Conservation (phyloP, 1,140 invertebrate species). For the Cardiocondyla obscurior region DNA sequence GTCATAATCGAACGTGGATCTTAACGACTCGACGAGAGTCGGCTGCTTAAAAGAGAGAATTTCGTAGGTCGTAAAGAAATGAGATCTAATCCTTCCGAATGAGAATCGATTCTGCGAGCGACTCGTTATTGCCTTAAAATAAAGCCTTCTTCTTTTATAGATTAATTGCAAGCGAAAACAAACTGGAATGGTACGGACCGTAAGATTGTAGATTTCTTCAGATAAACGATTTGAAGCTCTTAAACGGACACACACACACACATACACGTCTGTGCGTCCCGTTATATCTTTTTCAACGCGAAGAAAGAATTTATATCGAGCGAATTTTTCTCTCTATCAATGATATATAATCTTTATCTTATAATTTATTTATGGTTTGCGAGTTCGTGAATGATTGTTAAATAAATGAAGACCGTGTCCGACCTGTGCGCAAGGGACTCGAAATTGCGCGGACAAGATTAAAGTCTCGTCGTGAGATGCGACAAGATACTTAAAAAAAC, state of each 20-base stretch:
- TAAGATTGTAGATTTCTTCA: not conserved
- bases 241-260: not conserved
- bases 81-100: constrained; percentile 9
- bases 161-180: not conserved
- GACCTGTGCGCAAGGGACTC: not conserved
- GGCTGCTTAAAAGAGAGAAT: not conserved
- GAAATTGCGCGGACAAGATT: not conserved
- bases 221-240: not conserved
- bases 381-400: not conserved
- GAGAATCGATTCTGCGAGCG: not conserved
- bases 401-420: not conserved
- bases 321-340: not conserved
- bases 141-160: constrained; percentile 28
- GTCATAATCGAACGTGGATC: not conserved
- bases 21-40: not conserved
- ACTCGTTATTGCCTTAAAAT: constrained; percentile 35
- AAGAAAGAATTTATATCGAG: not conserved
- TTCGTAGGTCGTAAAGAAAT: not conserved
- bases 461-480: not conserved
- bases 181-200: not conserved
- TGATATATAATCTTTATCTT: not conserved
- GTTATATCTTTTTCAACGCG: constrained; percentile 27
- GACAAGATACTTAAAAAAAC: not conserved
- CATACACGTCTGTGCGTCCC: not conserved
- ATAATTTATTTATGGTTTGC: constrained; percentile 39